These are phyloP conservation scores for Pterostichus madidus DNA, from an alignment of 2,888 invertebrate species.

Conservation along the genomic window DNA sequence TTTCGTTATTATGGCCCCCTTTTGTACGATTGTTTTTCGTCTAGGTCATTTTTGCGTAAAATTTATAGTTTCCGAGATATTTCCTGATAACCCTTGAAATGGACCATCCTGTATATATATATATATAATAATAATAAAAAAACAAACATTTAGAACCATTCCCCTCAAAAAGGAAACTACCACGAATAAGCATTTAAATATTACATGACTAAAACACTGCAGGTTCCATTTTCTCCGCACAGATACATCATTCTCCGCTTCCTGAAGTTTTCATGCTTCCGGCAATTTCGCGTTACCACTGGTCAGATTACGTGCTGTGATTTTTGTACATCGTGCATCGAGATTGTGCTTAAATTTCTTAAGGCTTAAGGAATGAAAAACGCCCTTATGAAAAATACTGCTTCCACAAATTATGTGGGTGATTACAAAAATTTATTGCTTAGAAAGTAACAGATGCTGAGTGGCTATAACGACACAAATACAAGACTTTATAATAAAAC, in stretches of 20 bases:
- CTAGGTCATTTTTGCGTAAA: too few species aligned
- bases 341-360: conserved; percentile 47
- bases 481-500: conserved; percentile 26
- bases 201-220: conserved; percentile 41
- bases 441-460: conserved; percentile 25
- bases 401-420: conserved; percentile 33
- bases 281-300: conserved; percentile 46
- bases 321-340: conserved; percentile 35
- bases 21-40: too few species aligned
- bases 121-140: too few species aligned
- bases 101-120: too few species aligned
- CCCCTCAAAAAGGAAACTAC: conserved; percentile 47
- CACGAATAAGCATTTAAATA: conserved; percentile 49
- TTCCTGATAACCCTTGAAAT: too few species aligned
- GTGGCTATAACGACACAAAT: conserved; percentile 9
- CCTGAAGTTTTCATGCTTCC: conserved; percentile 45
- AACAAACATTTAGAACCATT: conserved; percentile 50
- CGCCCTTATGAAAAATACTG: conserved; percentile 17
- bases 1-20: too few species aligned
- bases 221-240: conserved; percentile 10
- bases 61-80: too few species aligned
- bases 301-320: conserved; percentile 46
- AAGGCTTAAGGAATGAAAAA: conserved; percentile 25
- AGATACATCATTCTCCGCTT: conserved; percentile 39
- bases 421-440: conserved; percentile 34